phyloP scores from a whole-genome alignment of 2,888 invertebrate genomes.

The Spisula solida region DNA sequence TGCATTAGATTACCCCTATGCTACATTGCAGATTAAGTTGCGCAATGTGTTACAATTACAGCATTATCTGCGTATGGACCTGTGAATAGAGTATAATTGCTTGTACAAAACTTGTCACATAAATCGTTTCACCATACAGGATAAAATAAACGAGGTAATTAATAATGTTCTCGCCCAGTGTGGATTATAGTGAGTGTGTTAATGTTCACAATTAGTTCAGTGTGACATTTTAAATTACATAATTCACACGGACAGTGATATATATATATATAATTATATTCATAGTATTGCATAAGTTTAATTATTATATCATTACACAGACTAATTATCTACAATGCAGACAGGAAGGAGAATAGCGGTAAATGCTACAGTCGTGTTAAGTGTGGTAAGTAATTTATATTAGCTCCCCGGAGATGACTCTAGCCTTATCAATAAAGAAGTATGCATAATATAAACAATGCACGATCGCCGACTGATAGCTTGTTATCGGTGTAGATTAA shows the following conservation, averaged over 20 bases:
- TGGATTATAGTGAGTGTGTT: background rate
- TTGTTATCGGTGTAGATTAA: too few species aligned
- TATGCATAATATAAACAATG: too few species aligned
- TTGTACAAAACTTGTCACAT: background rate
- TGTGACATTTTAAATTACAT: slow-evolving; percentile 2
- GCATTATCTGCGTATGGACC: background rate
- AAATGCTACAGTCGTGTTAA: too few species aligned
- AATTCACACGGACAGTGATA: background rate
- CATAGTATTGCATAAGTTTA: too few species aligned
- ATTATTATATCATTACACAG: too few species aligned
- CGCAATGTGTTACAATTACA: background rate
- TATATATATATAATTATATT: too few species aligned
- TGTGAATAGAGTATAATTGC: background rate
- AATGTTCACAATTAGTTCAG: background rate
- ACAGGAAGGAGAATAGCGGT: too few species aligned
- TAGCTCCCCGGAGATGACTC: too few species aligned
- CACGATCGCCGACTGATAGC: too few species aligned
- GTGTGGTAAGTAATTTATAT: too few species aligned
- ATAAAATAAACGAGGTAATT: slow-evolving; percentile 2
- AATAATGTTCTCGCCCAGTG: background rate
- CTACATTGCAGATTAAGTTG: background rate
- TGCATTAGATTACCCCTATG: background rate
- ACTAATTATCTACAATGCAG: too few species aligned
- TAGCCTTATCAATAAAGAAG: too few species aligned
- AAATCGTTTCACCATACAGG: background rate